Percentiles rank a stretch among this genome's conserved stretches.
Evolutionary conservation across 2,113 vertebrate genomes (phyloP).

Genomic region (Riparia riparia): DNA sequence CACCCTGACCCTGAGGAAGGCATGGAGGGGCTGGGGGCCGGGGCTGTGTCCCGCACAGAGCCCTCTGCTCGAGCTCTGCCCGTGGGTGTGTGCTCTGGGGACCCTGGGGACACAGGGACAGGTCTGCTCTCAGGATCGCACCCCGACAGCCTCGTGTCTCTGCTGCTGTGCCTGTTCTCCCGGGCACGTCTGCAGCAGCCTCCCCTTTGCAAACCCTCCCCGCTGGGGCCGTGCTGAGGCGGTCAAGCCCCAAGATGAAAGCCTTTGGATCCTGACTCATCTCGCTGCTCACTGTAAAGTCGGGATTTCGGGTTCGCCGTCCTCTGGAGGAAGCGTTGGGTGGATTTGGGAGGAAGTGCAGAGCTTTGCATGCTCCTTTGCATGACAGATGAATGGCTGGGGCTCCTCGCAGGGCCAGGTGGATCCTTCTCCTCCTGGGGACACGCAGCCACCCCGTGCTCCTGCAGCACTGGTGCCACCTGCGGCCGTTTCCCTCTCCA

Average conservation of each 20-base stretch:
- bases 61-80: fast-evolving
- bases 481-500: neutral
- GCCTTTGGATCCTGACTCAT: neutral
- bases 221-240: neutral
- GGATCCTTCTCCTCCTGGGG: neutral
- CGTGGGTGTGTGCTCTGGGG: fast-evolving
- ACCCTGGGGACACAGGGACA: neutral
- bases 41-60: neutral
- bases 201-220: neutral
- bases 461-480: neutral
- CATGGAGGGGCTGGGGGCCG: neutral
- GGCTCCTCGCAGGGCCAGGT: neutral
- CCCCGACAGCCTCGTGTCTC: neutral
- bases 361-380: neutral
- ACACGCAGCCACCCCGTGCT: too few relatives aligned
- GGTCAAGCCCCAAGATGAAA: neutral
- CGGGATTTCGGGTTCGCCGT: neutral
- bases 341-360: neutral
- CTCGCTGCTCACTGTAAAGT: neutral
- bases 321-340: neutral
- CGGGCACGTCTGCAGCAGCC: neutral
- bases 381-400: neutral
- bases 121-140: neutral
- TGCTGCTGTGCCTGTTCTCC: fast-evolving
- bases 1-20: neutral